Conservation (phyloP, 2,113 vertebrate genomes). For the Phalacrocorax pelagicus region DNA sequence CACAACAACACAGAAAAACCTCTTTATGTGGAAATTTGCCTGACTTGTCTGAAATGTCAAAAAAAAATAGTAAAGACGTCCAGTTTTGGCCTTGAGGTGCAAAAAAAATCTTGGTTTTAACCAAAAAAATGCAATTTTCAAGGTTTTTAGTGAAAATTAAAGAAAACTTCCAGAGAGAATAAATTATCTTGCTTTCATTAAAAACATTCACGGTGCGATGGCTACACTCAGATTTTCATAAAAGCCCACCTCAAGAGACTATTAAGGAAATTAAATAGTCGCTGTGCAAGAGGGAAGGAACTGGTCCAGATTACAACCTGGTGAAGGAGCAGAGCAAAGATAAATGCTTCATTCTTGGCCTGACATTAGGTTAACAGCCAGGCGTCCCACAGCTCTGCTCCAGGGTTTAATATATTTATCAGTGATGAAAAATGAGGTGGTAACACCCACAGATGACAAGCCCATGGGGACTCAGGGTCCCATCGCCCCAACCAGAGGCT, state of each 20-base stretch:
- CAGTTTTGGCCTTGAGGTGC: neutral
- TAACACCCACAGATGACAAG: neutral
- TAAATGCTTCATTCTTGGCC: neutral
- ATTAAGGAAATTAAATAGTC: neutral
- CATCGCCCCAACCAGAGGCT: fast-evolving
- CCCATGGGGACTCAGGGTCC: fast-evolving
- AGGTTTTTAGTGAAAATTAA: neutral
- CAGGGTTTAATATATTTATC: neutral
- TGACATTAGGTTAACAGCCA: neutral
- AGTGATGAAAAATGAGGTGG: neutral
- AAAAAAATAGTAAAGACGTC: neutral
- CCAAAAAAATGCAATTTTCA: neutral
- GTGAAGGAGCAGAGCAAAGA: neutral
- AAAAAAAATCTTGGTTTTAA: neutral
- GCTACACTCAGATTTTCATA: neutral
- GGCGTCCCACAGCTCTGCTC: neutral
- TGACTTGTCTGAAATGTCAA: neutral
- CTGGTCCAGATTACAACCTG: neutral
- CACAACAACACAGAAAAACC: neutral
- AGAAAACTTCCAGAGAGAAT: neutral
- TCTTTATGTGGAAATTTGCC: neutral
- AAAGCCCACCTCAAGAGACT: neutral
- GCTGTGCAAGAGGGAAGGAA: neutral
- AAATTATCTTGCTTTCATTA: neutral
- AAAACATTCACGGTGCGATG: neutral